A percentile compares a stretch with the other conserved stretches of the same genome.
These are phyloP conservation scores for Cololabis saira DNA, from an alignment of 2,113 vertebrate species.

Conservation along the genomic window DNA sequence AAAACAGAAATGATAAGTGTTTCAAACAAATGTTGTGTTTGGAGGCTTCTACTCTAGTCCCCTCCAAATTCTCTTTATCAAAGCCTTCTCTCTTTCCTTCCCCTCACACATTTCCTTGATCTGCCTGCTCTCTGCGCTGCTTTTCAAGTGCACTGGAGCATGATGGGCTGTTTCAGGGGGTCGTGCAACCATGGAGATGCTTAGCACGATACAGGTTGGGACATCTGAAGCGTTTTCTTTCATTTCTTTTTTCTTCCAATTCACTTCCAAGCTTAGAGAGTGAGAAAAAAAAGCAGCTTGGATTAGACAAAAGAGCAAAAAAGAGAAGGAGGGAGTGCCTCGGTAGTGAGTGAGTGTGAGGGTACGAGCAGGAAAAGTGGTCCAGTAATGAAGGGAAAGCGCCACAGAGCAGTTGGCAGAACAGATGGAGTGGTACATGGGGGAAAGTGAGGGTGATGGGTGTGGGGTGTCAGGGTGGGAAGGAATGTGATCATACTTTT, in stretches of 20 bases:
- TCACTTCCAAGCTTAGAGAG: conserved; percentile 54
- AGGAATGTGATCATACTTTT: conserved; percentile 70
- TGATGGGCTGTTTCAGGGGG: conserved; percentile 67
- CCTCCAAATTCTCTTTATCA: conserved; percentile 33
- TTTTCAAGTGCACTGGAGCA: conserved; percentile 74
- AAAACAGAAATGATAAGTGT: conserved; percentile 48
- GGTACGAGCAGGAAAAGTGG: conserved; percentile 45
- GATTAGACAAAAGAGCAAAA: conserved; percentile 38
- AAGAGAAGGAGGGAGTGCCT: conserved; percentile 22
- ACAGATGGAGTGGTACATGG: conserved; percentile 55
- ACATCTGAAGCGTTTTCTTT: conserved; percentile 65
- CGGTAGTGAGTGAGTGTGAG: conserved; percentile 40
- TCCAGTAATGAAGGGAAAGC: conserved; percentile 58
- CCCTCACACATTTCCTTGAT: conserved; percentile 26
- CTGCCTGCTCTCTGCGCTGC: conserved; percentile 44
- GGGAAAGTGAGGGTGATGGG: conserved; percentile 48
- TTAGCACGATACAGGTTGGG: conserved; percentile 68
- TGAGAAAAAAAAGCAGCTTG: conserved; percentile 53
- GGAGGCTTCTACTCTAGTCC: conserved; percentile 35
- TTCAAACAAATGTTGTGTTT: conserved; percentile 39
- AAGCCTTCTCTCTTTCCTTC: conserved; percentile 14
- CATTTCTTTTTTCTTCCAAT: conserved; percentile 16
- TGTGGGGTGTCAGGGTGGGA: conserved; percentile 53
- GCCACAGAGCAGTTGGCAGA: conserved; percentile 63
- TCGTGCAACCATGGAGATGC: conserved; percentile 76